These are phyloP conservation scores for Fringilla coelebs DNA, from an alignment of 2,797 vertebrate species.

Conservation along the genomic window DNA sequence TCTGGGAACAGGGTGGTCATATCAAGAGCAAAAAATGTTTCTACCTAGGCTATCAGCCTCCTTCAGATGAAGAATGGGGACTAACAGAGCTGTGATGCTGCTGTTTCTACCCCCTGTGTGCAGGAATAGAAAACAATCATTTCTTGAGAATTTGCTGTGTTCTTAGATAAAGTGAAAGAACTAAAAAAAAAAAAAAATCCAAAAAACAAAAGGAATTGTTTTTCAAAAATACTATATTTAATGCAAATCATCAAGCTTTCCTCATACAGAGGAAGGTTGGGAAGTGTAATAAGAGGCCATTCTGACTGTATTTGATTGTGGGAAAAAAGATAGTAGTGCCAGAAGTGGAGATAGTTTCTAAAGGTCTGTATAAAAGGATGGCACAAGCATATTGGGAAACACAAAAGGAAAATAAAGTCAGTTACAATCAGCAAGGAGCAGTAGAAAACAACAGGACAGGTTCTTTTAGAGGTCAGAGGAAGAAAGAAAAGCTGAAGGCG, in stretches of 20 bases:
- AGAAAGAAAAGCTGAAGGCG: not conserved
- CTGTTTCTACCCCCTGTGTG: not conserved
- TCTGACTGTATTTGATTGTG: not conserved
- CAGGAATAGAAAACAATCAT: not conserved
- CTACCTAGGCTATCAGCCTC: not conserved
- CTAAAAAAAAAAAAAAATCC: not conserved
- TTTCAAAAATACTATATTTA: not conserved
- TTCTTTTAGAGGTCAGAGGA: not conserved
- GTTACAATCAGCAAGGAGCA: not conserved
- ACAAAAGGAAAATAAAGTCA: not conserved
- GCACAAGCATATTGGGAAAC: not conserved
- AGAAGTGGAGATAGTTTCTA: not conserved
- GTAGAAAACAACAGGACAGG: not conserved
- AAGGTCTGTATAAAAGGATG: not conserved
- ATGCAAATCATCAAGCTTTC: not conserved
- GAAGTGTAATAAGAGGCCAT: not conserved
- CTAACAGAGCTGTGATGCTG: not conserved
- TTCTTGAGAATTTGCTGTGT: not conserved
- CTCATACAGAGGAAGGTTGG: not conserved
- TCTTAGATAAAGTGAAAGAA: not conserved
- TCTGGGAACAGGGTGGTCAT: not conserved
- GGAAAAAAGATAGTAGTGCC: not conserved
- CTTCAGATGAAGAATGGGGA: not conserved
- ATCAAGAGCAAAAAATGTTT: not conserved
- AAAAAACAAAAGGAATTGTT: not conserved